phyloP scores from a whole-genome alignment of 2,113 vertebrate species.

The Campylomormyrus numenius region DNA sequence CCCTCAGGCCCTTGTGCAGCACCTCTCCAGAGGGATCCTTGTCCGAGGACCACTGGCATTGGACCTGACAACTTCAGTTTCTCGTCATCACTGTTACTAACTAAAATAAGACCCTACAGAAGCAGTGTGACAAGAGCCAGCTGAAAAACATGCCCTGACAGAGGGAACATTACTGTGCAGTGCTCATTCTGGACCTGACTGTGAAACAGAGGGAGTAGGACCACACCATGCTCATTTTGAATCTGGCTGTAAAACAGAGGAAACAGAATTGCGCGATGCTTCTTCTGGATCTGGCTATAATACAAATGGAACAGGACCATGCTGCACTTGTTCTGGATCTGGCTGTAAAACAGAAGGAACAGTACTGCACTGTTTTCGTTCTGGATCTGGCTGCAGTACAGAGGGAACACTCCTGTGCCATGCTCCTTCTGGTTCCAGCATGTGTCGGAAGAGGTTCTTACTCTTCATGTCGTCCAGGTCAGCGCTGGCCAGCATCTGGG shows the following conservation, averaged over 20 bases:
- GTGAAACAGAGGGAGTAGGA: background rate
- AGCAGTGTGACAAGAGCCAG: background rate
- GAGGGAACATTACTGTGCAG: background rate
- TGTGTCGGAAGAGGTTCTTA: conserved; percentile 50
- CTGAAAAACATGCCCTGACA: background rate
- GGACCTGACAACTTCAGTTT: background rate
- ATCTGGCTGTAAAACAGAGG: background rate
- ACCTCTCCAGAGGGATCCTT: background rate
- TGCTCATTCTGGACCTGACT: background rate
- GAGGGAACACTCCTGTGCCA: background rate
- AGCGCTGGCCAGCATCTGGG: conserved; percentile 85
- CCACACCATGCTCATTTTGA: background rate
- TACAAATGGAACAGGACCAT: background rate
- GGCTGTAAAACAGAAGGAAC: background rate
- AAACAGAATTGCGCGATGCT: background rate
- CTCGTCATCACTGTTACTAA: background rate
- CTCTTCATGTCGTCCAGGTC: conserved; percentile 97
- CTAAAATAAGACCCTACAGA: background rate
- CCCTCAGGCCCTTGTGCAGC: background rate
- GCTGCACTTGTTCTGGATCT: background rate
- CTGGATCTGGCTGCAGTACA: background rate
- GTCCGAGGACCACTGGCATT: background rate
- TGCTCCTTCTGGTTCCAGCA: conserved; percentile 6
- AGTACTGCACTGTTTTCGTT: background rate
- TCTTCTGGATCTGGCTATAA: conserved; percentile 3